Evolutionary conservation across 2,888 invertebrate genomes (phyloP), one percentile per base, ranked within the genome.

Genomic region (Athetis lepigone): DNA sequence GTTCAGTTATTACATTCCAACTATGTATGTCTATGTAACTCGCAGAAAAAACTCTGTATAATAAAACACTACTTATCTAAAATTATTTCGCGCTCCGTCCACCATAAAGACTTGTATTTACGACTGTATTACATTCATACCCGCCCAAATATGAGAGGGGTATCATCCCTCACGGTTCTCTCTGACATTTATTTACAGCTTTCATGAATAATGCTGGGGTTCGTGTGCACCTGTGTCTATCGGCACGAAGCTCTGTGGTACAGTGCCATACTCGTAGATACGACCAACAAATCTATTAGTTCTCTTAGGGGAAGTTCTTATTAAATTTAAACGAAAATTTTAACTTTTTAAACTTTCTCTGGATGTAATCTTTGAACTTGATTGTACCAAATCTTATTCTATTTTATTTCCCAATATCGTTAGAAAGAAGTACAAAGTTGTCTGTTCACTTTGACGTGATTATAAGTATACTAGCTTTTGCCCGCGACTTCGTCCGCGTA

Each of bases 181-280:
- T 23, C 49, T 50, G 64, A 64, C 64, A 65, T 70, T 70, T 70
- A 70, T 70, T 58, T 70, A 70, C 52, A 64, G 50, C 56, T 19
- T 36, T 7, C 55, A 8, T 36, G 21, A 40, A 49, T 65, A 56
- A 33, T 33, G 33, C 33, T 33, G 3, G 13, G 13, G 33, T 4
- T n/a, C n/a, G n/a, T n/a, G n/a, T 4, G 13, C 33, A 33, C 13
- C 33, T 33, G 33, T 13, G 33, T 33, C 13, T 13, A 33, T 33
- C 13, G 33, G 2, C 13, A 33, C 33, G 33, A 33, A 33, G 33
- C 33, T 13, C 4, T 13, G 13, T 13, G 1, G 13, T 13, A 13
- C 13, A 4, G 13, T 4, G 13, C 33, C 13, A 33, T 33, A 11
- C n/a, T n/a, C n/a, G n/a, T 11, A 29, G 29, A 29, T 29, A 11